These are phyloP conservation scores for Loripinus fragilis DNA, from an alignment of 2,888 invertebrate genomes.

Conservation along the genomic window DNA sequence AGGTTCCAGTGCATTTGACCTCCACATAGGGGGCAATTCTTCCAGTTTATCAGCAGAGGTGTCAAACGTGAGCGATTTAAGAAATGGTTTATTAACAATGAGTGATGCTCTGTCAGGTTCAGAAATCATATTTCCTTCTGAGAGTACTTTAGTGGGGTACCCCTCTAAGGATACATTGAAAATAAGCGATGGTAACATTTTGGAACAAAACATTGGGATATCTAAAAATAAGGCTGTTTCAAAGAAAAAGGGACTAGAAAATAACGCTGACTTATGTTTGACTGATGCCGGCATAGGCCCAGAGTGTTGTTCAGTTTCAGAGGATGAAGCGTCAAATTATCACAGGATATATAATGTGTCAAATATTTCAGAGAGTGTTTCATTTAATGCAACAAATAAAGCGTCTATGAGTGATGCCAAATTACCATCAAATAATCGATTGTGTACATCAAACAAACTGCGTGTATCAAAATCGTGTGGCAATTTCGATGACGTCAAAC, in stretches of 20 bases:
- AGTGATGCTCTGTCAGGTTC: not conserved
- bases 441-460: not conserved
- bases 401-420: no score
- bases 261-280: not conserved
- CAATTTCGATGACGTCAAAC: not conserved
- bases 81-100: not conserved
- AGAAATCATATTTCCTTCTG: not conserved
- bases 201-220: not conserved
- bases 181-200: not conserved
- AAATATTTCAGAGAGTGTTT: no score
- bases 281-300: no score
- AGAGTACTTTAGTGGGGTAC: not conserved
- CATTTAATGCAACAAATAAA: no score
- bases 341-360: no score
- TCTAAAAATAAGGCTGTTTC: not conserved
- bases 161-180: not conserved
- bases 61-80: conserved; percentile 10
- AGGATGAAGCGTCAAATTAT: no score
- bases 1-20: not conserved
- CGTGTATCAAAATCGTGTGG: not conserved
- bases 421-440: no score
- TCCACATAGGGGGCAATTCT: not conserved
- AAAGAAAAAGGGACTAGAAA: not conserved
- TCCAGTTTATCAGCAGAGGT: not conserved
- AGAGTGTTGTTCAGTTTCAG: no score